Percentiles rank a stretch among this genome's conserved stretches.
phyloP scores from a whole-genome alignment of 2,888 invertebrate genomes.

The Orthonychiurus folsomi region DNA sequence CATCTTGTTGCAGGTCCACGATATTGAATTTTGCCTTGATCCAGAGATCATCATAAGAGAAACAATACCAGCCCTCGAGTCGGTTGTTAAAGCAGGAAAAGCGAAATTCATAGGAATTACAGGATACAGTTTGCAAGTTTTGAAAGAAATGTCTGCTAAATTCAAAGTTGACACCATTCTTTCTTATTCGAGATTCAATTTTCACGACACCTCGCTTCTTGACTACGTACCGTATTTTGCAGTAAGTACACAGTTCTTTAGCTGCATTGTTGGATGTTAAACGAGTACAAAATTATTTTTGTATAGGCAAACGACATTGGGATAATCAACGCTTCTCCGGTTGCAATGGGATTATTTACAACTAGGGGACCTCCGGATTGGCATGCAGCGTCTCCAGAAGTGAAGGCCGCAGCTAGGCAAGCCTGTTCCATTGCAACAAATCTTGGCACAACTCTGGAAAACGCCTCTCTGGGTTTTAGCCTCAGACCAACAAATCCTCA shows the following conservation, averaged over 20 bases:
- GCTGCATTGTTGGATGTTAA: constrained; percentile 17
- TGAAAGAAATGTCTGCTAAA: constrained; percentile 61
- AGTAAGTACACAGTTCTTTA: constrained; percentile 47
- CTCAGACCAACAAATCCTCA: constrained; percentile 43
- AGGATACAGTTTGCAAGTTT: constrained; percentile 67
- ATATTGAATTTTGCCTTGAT: constrained; percentile 74
- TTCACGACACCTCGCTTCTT: constrained; percentile 67
- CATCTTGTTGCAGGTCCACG: constrained; percentile 63
- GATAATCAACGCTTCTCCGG: constrained; percentile 72
- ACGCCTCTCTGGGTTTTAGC: constrained; percentile 29
- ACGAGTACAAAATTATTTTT: background rate
- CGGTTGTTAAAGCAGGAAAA: constrained; percentile 57
- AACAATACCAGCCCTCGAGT: constrained; percentile 71
- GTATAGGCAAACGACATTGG: constrained; percentile 59
- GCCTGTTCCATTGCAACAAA: constrained; percentile 47
- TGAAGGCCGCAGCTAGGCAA: constrained; percentile 53
- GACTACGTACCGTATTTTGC: constrained; percentile 66
- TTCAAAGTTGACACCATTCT: constrained; percentile 58
- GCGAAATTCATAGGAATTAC: constrained; percentile 76
- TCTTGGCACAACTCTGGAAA: constrained; percentile 31
- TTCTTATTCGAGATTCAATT: constrained; percentile 68
- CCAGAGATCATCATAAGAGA: constrained; percentile 68
- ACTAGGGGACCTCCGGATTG: constrained; percentile 64
- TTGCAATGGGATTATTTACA: constrained; percentile 73
- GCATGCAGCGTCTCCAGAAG: constrained; percentile 65